Percentiles rank a stretch among this genome's conserved stretches.
These are phyloP conservation scores for Abscondita cerata DNA, from an alignment of 2,888 invertebrate species.

Conservation along the genomic window DNA sequence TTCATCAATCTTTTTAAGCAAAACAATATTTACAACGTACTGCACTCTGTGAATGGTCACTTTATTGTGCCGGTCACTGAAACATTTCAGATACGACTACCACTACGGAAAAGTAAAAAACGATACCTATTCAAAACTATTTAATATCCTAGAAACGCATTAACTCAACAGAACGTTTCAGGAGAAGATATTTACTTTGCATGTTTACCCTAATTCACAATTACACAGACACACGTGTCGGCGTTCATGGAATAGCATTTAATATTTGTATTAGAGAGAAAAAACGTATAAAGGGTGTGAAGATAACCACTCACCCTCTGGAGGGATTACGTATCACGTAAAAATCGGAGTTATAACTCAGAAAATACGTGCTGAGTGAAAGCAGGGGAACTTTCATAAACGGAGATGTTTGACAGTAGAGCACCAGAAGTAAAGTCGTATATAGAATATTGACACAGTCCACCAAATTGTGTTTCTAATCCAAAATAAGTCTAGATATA, in stretches of 20 bases:
- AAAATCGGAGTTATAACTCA: constrained; percentile 36
- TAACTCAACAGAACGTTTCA: too few relatives aligned
- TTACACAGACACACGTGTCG: too few relatives aligned
- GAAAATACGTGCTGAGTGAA: constrained; percentile 21
- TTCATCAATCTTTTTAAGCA: too few relatives aligned
- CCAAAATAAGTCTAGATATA: constrained; percentile 19
- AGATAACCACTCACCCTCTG: constrained; percentile 32
- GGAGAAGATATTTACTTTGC: too few relatives aligned
- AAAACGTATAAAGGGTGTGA: constrained; percentile 33
- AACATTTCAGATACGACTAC: too few relatives aligned
- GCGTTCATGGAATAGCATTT: constrained; percentile 34
- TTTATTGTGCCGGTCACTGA: too few relatives aligned
- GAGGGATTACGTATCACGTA: constrained; percentile 34
- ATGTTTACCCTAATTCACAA: too few relatives aligned
- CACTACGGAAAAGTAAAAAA: too few relatives aligned
- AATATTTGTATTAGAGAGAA: constrained; percentile 32
- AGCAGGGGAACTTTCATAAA: constrained; percentile 34
- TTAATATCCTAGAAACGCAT: too few relatives aligned
- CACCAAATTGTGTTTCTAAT: constrained; percentile 29
- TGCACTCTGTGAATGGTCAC: too few relatives aligned
- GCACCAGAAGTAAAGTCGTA: constrained; percentile 14
- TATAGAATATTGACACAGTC: constrained; percentile 33
- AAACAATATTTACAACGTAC: too few relatives aligned
- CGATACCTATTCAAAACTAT: too few relatives aligned
- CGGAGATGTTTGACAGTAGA: constrained; percentile 31